Conservation (phyloP, 1,140 invertebrate species). For the Palaemon carinicauda region DNA sequence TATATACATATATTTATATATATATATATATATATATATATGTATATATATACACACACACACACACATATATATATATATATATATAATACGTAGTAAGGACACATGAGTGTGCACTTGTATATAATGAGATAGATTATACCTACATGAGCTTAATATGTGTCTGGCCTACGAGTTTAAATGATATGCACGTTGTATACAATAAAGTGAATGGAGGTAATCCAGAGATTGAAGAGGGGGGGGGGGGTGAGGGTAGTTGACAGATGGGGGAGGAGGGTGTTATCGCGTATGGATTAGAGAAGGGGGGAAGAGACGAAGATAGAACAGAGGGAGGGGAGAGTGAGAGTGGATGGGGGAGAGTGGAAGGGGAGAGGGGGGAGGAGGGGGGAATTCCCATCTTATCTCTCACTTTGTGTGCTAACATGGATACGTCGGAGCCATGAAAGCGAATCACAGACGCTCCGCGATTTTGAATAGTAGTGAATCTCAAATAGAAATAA, state of each 20-base stretch:
- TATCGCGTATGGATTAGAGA: not conserved
- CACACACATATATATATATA: not conserved
- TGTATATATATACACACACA: not conserved
- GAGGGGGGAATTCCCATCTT: slow-evolving; percentile 19
- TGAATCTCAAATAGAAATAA: slow-evolving; percentile 47
- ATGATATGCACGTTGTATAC: too few relatives aligned
- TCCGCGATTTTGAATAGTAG: slow-evolving; percentile 42
- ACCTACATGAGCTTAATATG: too few relatives aligned
- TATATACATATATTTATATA: slow-evolving; percentile 12
- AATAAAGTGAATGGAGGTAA: too few relatives aligned
- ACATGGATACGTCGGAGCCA: slow-evolving; percentile 41
- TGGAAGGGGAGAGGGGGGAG: not conserved
- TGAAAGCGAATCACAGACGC: slow-evolving; percentile 48
- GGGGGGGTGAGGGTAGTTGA: not conserved
- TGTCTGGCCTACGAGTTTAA: too few relatives aligned
- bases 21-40: slow-evolving; percentile 16
- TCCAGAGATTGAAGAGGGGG: not conserved
- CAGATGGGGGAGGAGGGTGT: not conserved
- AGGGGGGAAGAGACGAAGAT: not conserved
- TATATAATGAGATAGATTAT: not conserved
- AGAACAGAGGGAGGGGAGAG: not conserved
- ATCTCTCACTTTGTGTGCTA: slow-evolving; percentile 44
- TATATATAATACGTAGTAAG: too few relatives aligned
- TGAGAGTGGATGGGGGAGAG: not conserved
- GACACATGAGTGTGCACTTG: too few relatives aligned